Base-by-base conservation (phyloP, 2,797 vertebrate species). In the Pseudochromis fuscus region DNA sequence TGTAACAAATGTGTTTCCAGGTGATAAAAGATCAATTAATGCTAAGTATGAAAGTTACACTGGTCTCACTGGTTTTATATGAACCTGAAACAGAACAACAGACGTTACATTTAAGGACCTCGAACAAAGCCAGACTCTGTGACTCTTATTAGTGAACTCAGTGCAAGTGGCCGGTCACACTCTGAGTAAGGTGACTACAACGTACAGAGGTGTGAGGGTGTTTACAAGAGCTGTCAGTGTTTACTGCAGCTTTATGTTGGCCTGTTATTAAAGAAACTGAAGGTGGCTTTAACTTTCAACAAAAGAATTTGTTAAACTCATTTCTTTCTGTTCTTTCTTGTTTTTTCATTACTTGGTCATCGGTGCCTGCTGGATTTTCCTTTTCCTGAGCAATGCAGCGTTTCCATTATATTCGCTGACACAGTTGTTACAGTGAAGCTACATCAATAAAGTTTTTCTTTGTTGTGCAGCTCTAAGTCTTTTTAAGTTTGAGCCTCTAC, bases 401-500 rank as follows among this genome's bases (percentile, higher is more conserved):
- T 44, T 58, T 49, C 19, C 30, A 46, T 58, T 50, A 30, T 30
- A 28, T 21, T 44, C 40, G 11, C 18, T 45, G 27, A 35, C 44
- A n/a, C n/a, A n/a, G 23, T n/a, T 64, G 55, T 64, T 57, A 27
- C n/a, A 46, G 33, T 31, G 16, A 71, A 35, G 56, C 70, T 58
- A 37, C 35, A 19, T 63, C 59, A 51, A 30, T 35, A 68, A 72
- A 68, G 65, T 27, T 40, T 64, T 49, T 68, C 61, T 66, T 35
- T 72, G 46, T 67, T 59, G 25, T 77, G 51, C 28, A 66, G 53
- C 49, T 71, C 40, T 42, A 19, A 42, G 38, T 15, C 46, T 33
- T 38, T 61, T 28, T 28, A 69, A 67, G 45, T 85, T 78, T 82
- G 72, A 19, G 62, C 49, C 50, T 79, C 31, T 44, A 61, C 71